Conservation (phyloP, 2,113 vertebrate genomes). For the Tetraodon nigroviridis region DNA sequence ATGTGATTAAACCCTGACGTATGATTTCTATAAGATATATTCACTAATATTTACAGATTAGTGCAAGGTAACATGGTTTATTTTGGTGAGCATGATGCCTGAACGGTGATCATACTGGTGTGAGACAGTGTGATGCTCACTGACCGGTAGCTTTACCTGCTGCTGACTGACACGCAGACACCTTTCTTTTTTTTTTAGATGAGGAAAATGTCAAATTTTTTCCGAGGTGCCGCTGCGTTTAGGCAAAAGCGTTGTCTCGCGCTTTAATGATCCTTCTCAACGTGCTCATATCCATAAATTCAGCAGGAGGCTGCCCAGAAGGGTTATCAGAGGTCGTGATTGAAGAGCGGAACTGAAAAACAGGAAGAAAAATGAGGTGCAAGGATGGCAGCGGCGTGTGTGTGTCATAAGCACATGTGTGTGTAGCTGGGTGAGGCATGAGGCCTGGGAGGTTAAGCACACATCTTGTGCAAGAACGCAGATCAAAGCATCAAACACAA, state of each 20-base stretch:
- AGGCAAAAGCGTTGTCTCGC: background rate
- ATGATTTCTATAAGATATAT: no score
- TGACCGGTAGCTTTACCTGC: constrained; percentile 15
- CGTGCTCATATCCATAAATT: background rate
- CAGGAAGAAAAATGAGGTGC: constrained; percentile 43
- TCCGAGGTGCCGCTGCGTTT: background rate
- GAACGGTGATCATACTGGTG: constrained; percentile 15
- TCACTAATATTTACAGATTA: no score
- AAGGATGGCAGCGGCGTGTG: constrained; percentile 22
- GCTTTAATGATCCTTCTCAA: constrained; percentile 1
- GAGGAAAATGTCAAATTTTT: background rate
- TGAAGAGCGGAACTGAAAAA: constrained; percentile 44
- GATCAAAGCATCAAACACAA: constrained; percentile 1
- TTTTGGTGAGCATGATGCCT: background rate
- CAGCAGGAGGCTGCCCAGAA: constrained; percentile 1
- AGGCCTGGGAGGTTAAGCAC: constrained; percentile 8
- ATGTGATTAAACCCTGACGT: no score
- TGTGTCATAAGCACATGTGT: background rate
- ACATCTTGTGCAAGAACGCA: constrained; percentile 11
- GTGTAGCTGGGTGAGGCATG: constrained; percentile 3
- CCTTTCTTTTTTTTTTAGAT: background rate
- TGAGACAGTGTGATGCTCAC: constrained; percentile 14
- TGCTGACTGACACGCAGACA: background rate
- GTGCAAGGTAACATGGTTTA: no score
- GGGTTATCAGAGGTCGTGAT: constrained; percentile 39